Evolutionary conservation across 53 echinoderm and acorn worm genomes (phyloP).

Genomic region (Actinopyga echinites): DNA sequence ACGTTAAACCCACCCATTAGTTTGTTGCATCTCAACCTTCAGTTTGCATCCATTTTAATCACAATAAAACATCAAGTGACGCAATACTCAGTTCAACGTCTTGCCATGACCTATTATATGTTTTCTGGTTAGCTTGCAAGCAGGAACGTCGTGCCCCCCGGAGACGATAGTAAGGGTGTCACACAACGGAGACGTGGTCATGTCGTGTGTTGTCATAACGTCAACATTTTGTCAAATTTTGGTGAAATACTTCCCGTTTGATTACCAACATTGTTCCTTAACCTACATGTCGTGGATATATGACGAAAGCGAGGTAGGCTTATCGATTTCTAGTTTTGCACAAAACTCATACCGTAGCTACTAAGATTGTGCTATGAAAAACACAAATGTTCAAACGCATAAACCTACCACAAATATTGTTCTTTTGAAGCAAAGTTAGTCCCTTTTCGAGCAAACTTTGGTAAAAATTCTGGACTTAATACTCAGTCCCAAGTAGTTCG

Average conservation of each 20-base stretch:
- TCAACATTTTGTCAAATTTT: background rate
- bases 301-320: background rate
- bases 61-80: too few relatives aligned
- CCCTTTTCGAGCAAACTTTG: too few relatives aligned
- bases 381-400: too few relatives aligned
- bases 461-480: too few relatives aligned
- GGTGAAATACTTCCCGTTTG: background rate
- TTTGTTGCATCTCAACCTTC: too few relatives aligned
- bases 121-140: background rate
- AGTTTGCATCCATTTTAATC: too few relatives aligned
- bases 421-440: too few relatives aligned
- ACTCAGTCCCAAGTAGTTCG: too few relatives aligned
- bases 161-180: background rate
- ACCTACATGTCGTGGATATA: conserved; percentile 2
- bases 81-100: too few relatives aligned
- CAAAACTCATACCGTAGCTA: background rate
- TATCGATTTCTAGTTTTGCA: background rate
- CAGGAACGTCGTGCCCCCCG: background rate
- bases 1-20: too few relatives aligned
- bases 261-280: background rate
- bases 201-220: background rate
- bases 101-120: too few relatives aligned
- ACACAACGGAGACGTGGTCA: background rate
- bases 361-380: background rate
- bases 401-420: too few relatives aligned